A percentile compares a stretch with the other conserved stretches of the same genome.
Evolutionary conservation across 2,797 vertebrate genomes (phyloP).

Genomic region (Enteromius unitaeniatus): DNA sequence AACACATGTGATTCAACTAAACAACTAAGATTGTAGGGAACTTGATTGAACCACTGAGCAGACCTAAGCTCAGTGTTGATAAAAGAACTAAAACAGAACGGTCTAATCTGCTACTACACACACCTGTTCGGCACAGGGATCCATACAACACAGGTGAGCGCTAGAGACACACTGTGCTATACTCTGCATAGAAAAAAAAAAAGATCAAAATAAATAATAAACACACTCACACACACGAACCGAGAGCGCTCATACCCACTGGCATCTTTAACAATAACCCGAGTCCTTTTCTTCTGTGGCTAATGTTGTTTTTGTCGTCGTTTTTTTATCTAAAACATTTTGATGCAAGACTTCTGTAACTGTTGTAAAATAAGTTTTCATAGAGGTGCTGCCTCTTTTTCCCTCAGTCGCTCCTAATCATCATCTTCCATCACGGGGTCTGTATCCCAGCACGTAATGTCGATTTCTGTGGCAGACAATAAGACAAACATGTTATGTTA

Average conservation of each 20-base stretch:
- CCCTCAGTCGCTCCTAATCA: constrained; percentile 76
- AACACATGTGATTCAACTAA: constrained; percentile 25
- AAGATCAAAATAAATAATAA: constrained; percentile 64
- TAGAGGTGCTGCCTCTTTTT: constrained; percentile 62
- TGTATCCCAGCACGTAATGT: constrained; percentile 96
- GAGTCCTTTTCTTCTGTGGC: constrained; percentile 67
- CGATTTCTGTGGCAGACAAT: constrained; percentile 83
- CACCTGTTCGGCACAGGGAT: constrained; percentile 61
- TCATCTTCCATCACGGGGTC: constrained; percentile 94
- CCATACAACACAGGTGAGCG: constrained; percentile 69
- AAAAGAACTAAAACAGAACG: constrained; percentile 43
- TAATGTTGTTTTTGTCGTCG: constrained; percentile 67
- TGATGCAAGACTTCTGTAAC: constrained; percentile 76
- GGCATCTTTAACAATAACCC: constrained; percentile 71
- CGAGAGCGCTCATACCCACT: constrained; percentile 62
- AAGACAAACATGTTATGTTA: constrained; percentile 7
- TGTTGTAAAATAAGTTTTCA: constrained; percentile 66
- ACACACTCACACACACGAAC: constrained; percentile 58
- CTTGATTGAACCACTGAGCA: constrained; percentile 7
- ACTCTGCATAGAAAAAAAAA: constrained; percentile 71
- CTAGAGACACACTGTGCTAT: constrained; percentile 67
- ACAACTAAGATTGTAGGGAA: constrained; percentile 35
- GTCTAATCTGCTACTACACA: constrained; percentile 61
- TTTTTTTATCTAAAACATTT: constrained; percentile 75
- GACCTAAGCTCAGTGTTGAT: neutral